Percentiles rank a stretch among this genome's conserved stretches.
Evolutionary conservation across 1,140 invertebrate species (phyloP).

Genomic region (Paraescarpia echinospica): DNA sequence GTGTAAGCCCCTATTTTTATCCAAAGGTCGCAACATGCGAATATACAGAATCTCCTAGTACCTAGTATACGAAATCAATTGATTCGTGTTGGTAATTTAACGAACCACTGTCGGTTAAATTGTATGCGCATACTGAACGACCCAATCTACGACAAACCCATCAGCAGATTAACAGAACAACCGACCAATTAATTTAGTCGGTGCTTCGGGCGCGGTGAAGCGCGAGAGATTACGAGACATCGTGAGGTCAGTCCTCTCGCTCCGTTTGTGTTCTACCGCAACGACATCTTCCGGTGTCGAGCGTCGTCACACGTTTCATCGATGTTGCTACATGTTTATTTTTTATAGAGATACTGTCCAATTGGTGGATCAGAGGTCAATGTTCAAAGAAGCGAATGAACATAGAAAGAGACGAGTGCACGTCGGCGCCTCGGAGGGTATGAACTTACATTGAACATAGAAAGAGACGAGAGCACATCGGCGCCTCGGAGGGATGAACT

Average conservation of each 20-base stretch:
- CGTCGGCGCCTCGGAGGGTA: no score
- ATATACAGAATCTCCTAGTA: neutral
- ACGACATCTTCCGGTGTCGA: neutral
- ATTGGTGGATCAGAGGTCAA: no score
- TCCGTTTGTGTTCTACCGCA: neutral
- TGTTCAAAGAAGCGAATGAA: no score
- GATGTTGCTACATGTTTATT: neutral
- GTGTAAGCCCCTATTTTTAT: neutral
- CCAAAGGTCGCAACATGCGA: neutral
- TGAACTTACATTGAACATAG: no score
- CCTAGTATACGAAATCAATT: neutral
- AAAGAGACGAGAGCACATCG: no score
- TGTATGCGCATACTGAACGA: neutral
- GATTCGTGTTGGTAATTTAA: neutral
- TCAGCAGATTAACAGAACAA: neutral
- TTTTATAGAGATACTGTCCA: neutral
- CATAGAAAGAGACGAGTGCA: no score
- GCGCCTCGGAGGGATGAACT: no score
- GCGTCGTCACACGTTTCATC: neutral
- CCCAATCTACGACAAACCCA: neutral
- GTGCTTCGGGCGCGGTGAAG: neutral
- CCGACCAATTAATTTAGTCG: neutral
- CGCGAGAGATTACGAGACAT: neutral
- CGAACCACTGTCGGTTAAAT: neutral
- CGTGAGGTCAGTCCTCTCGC: neutral